Conservation (phyloP, 2,888 invertebrate genomes). For the Siphlonurus alternatus region DNA sequence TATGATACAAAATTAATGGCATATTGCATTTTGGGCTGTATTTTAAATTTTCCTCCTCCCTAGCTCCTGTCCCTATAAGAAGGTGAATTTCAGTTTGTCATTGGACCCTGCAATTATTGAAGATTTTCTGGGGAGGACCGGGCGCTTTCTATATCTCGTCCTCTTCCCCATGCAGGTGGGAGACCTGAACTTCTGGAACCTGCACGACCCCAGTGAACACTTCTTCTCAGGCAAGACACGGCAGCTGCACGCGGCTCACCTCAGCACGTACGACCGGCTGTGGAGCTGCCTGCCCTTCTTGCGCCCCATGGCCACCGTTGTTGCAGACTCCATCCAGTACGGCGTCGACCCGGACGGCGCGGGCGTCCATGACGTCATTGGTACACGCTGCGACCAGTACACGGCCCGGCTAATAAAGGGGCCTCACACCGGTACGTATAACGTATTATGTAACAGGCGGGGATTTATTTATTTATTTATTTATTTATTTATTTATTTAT, state of each 20-base stretch:
- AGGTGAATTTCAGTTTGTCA: not conserved
- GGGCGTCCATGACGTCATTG: constrained; percentile 30
- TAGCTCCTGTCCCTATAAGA: not conserved
- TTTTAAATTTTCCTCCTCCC: constrained; percentile 5
- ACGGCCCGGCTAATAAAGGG: constrained; percentile 31
- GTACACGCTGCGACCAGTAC: constrained; percentile 28
- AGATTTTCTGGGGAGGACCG: too few species aligned
- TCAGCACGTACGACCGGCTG: constrained; percentile 29
- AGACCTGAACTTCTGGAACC: constrained; percentile 32
- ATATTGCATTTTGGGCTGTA: too few species aligned
- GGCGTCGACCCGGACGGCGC: constrained; percentile 32
- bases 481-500: too few species aligned
- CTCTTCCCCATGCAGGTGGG: constrained; percentile 24
- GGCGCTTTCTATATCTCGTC: not conserved
- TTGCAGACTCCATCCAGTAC: constrained; percentile 29
- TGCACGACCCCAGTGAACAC: constrained; percentile 27
- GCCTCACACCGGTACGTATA: not conserved
- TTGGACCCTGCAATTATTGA: not conserved
- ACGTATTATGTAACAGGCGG: too few species aligned
- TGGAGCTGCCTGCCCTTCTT: constrained; percentile 31
- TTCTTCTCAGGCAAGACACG: constrained; percentile 32
- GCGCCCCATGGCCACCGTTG: constrained; percentile 31
- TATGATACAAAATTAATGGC: too few species aligned
- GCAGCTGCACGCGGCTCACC: constrained; percentile 29
- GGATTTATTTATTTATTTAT: too few species aligned